phyloP scores from a whole-genome alignment of 2,113 vertebrate species.

The Rutilus rutilus region DNA sequence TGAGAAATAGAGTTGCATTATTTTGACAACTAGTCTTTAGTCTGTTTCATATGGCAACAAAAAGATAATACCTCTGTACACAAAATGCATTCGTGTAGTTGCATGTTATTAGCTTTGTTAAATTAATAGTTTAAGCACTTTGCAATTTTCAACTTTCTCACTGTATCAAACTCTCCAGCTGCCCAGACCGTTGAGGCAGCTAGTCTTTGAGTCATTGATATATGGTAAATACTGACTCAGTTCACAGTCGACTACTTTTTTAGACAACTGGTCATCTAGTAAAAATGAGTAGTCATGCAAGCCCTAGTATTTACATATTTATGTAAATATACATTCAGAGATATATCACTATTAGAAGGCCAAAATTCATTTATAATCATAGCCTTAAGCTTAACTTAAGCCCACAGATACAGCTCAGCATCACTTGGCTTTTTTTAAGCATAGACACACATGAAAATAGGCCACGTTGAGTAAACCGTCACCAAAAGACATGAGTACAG shows the following conservation, averaged over 20 bases:
- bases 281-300: background rate
- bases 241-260: background rate
- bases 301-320: background rate
- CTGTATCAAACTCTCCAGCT: background rate
- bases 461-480: conserved; percentile 52
- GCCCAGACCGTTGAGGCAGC: background rate
- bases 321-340: background rate
- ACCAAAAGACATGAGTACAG: conserved; percentile 35
- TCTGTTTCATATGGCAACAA: background rate
- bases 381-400: background rate
- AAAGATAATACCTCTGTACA: background rate
- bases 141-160: background rate
- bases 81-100: background rate
- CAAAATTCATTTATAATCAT: background rate
- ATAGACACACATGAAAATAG: conserved; percentile 22
- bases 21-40: background rate
- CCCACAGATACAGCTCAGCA: background rate
- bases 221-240: background rate
- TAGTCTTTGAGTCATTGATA: background rate
- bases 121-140: background rate
- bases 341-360: background rate
- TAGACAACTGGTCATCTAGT: background rate
- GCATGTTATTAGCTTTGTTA: background rate
- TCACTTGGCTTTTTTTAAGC: background rate
- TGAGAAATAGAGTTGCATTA: background rate